A percentile compares a stretch with the other conserved stretches of the same genome.
Conservation (phyloP, 2,888 invertebrate genomes). For the Gari tellinella region DNA sequence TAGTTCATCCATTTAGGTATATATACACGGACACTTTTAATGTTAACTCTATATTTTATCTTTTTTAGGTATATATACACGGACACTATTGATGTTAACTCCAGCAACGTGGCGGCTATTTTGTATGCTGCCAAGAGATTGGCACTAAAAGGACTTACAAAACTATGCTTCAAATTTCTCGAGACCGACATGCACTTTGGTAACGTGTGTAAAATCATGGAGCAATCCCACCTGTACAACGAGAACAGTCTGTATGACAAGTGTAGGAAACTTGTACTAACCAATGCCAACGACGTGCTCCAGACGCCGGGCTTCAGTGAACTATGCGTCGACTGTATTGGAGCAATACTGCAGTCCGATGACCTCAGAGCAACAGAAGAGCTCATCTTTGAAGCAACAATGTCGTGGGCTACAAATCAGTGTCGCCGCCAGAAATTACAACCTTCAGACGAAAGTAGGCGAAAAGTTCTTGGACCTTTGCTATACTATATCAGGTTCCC, state of each 20-base stretch:
- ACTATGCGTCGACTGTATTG: slow-evolving; percentile 88
- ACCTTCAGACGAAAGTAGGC: slow-evolving; percentile 62
- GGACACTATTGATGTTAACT: slow-evolving; percentile 53
- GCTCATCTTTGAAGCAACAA: slow-evolving; percentile 63
- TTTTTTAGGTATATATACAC: slow-evolving; percentile 62
- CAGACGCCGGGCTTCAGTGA: slow-evolving; percentile 87
- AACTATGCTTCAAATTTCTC: slow-evolving; percentile 51
- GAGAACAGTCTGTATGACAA: slow-evolving; percentile 53
- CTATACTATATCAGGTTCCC: slow-evolving; percentile 75
- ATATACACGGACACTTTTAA: too few species aligned
- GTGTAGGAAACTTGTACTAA: slow-evolving; percentile 47
- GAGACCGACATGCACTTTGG: slow-evolving; percentile 54
- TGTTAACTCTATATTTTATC: slow-evolving; percentile 3
- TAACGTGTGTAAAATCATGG: slow-evolving; percentile 64
- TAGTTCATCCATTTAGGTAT: too few species aligned
- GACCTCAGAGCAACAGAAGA: slow-evolving; percentile 87
- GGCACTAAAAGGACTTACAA: slow-evolving; percentile 40
- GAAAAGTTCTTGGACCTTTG: slow-evolving; percentile 66
- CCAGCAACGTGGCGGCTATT: slow-evolving; percentile 56
- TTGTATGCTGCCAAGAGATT: slow-evolving; percentile 58
- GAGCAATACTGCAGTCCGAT: slow-evolving; percentile 89
- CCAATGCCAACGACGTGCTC: slow-evolving; percentile 38
- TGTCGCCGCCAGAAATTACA: slow-evolving; percentile 70
- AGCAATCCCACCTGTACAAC: slow-evolving; percentile 60
- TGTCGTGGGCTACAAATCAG: slow-evolving; percentile 71